phyloP scores from a whole-genome alignment of 2,113 vertebrate genomes.

The Tretioscincus oriximinensis region DNA sequence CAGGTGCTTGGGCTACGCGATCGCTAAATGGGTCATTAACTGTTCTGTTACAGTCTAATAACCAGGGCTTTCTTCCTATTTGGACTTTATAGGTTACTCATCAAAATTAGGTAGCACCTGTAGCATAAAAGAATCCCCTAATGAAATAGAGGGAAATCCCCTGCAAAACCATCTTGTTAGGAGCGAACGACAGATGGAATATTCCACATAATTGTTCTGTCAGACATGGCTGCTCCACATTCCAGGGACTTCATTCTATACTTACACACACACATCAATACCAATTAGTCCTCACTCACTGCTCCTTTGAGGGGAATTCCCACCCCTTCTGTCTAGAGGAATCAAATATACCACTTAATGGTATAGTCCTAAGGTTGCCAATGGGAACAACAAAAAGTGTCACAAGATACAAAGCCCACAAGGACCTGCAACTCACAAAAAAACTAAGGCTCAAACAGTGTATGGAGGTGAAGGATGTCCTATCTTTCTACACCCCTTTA shows the following conservation, averaged over 20 bases:
- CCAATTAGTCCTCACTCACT: not conserved
- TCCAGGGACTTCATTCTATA: not conserved
- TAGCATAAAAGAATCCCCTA: not conserved
- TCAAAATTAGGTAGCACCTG: slow-evolving; percentile 53
- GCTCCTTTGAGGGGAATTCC: not conserved
- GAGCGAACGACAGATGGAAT: not conserved
- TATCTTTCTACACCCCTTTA: too few species aligned
- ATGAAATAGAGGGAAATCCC: slow-evolving; percentile 24
- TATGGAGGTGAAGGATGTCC: too few species aligned
- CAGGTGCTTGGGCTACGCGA: slow-evolving; percentile 68
- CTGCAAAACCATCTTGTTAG: not conserved
- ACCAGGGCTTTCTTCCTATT: slow-evolving; percentile 48
- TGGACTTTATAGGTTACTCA: slow-evolving; percentile 33
- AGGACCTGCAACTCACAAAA: too few species aligned
- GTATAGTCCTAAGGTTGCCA: too few species aligned
- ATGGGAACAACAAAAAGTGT: too few species aligned
- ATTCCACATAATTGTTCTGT: not conserved
- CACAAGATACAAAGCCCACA: too few species aligned
- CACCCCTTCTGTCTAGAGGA: too few species aligned
- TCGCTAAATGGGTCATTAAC: slow-evolving; percentile 65
- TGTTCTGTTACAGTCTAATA: slow-evolving; percentile 51
- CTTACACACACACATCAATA: not conserved
- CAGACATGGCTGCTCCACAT: not conserved
- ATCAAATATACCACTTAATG: too few species aligned
- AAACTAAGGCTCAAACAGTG: too few species aligned